phyloP scores from a whole-genome alignment of 1,140 invertebrate genomes.

The Heliconius nattereri region DNA sequence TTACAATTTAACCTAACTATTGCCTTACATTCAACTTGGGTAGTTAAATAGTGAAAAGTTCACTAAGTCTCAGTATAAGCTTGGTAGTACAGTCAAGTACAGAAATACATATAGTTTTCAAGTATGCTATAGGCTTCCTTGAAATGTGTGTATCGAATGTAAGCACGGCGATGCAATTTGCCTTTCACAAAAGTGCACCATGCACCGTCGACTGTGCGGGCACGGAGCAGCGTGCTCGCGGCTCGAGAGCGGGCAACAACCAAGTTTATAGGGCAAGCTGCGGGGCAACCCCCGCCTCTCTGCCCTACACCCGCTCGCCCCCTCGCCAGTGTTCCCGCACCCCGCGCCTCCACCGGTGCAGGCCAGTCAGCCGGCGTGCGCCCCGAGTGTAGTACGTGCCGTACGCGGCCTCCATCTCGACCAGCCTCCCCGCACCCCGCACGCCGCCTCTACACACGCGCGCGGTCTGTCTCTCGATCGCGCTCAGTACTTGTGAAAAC shows the following conservation, averaged over 20 bases:
- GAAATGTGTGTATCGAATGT: conserved; percentile 8
- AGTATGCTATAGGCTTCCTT: neutral
- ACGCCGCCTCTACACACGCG: conserved; percentile 35
- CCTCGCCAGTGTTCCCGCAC: conserved; percentile 29
- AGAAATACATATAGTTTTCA: neutral
- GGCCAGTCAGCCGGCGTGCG: conserved; percentile 56
- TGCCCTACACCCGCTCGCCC: conserved; percentile 23
- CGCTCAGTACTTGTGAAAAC: conserved; percentile 31
- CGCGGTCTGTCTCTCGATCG: conserved; percentile 46
- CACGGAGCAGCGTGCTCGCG: conserved; percentile 55
- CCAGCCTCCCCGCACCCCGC: conserved; percentile 38
- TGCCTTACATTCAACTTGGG: too few relatives aligned
- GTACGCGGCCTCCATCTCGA: neutral
- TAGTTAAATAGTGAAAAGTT: too few relatives aligned
- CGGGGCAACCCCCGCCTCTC: conserved; percentile 42
- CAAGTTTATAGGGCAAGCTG: conserved; percentile 68
- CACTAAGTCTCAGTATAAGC: too few relatives aligned
- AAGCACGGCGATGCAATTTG: conserved; percentile 48
- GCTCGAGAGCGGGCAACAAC: conserved; percentile 61
- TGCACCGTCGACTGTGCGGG: neutral
- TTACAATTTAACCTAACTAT: neutral
- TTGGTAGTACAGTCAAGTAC: neutral
- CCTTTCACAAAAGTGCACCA: conserved; percentile 64
- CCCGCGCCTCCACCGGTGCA: conserved; percentile 30
- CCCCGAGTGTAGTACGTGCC: conserved; percentile 25